Evolutionary conservation across 2,113 vertebrate species (phyloP).

Genomic region (Rhinolophus ferrumequinum): DNA sequence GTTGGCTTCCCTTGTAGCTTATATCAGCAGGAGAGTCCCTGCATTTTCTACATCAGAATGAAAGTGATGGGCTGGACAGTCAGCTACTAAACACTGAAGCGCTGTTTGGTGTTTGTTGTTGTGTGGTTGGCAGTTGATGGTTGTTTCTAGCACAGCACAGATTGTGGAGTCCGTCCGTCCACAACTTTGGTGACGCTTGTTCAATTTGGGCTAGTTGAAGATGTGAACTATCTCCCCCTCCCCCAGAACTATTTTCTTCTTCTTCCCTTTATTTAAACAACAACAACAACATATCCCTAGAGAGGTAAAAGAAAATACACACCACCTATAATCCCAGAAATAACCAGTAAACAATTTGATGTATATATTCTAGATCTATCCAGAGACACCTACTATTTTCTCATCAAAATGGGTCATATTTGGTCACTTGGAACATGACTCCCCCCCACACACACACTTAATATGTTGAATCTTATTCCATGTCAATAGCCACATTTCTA

Average conservation of each 20-base stretch:
- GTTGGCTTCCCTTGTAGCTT: neutral
- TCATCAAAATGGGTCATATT: neutral
- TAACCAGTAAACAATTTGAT: neutral
- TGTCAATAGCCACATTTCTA: neutral
- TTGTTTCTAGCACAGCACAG: neutral
- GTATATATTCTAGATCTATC: neutral
- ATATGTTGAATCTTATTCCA: neutral
- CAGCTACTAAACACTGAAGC: neutral
- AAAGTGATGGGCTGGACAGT: neutral
- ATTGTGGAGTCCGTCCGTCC: too few relatives aligned
- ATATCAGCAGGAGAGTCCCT: neutral
- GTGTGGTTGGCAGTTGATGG: rapidly evolving
- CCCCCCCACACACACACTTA: neutral
- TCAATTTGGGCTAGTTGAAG: neutral
- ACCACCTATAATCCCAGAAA: neutral
- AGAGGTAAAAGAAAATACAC: conserved; percentile 15
- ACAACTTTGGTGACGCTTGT: neutral
- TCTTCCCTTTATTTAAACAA: neutral
- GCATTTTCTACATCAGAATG: neutral
- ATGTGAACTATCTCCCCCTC: neutral
- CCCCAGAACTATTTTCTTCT: neutral
- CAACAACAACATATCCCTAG: neutral
- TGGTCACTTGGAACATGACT: neutral
- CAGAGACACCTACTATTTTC: neutral
- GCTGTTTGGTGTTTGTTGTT: neutral